Evolutionary conservation across 2,113 vertebrate species (phyloP).

Genomic region (Phasianus colchicus): DNA sequence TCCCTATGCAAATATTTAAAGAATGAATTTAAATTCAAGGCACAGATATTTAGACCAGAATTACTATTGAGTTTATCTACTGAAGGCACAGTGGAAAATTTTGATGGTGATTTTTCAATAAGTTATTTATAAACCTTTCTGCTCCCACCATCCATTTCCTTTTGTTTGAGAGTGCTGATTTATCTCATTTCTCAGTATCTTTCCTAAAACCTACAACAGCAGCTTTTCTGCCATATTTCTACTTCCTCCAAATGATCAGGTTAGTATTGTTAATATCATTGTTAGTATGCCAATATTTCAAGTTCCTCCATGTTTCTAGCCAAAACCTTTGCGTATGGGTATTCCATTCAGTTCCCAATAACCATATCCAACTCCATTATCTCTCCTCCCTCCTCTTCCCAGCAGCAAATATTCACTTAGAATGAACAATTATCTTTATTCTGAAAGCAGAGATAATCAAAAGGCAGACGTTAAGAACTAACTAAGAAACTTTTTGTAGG

Average conservation of each 20-base stretch:
- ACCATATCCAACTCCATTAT: neutral
- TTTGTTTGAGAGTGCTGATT: neutral
- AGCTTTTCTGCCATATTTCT: neutral
- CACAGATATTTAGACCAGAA: neutral
- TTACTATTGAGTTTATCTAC: neutral
- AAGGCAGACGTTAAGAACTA: neutral
- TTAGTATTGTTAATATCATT: neutral
- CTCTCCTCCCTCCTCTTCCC: neutral
- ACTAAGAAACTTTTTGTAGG: neutral
- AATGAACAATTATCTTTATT: rapidly evolving
- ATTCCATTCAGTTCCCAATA: neutral
- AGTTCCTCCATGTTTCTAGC: neutral
- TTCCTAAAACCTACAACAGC: neutral
- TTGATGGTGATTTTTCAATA: neutral
- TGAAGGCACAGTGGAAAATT: neutral
- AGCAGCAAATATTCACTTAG: neutral
- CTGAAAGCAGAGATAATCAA: neutral
- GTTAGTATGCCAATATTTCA: neutral
- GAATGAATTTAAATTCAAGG: constrained; percentile 36
- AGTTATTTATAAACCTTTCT: neutral
- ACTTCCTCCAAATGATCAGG: neutral
- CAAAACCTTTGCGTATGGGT: neutral
- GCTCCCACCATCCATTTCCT: neutral
- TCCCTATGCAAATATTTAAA: constrained; percentile 44
- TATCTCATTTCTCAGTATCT: neutral